A percentile compares a stretch with the other conserved stretches of the same genome.
These are phyloP conservation scores for Barypeithes pellucidus DNA, from an alignment of 2,888 invertebrate species.

Conservation along the genomic window DNA sequence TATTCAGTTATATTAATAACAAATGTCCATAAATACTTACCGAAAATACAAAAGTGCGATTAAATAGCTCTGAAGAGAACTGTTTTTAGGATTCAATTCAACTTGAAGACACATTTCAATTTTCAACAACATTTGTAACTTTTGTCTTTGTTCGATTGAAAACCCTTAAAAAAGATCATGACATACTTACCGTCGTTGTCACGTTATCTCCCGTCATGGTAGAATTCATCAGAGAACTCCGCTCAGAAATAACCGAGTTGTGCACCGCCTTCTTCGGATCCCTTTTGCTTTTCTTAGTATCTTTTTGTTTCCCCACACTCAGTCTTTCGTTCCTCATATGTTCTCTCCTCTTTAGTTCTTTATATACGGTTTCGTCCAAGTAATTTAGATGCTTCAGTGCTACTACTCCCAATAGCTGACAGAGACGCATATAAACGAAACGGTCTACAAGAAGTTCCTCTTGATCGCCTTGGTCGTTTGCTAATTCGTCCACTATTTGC, in stretches of 20 bases:
- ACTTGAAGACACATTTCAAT: no score
- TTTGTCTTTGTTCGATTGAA: no score
- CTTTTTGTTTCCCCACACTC: constrained; percentile 72
- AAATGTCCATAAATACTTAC: no score
- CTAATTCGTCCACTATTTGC: constrained; percentile 53
- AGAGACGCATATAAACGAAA: constrained; percentile 57
- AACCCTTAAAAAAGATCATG: no score
- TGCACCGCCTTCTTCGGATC: background rate
- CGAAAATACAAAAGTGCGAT: no score
- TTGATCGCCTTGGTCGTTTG: constrained; percentile 1
- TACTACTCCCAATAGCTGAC: constrained; percentile 80
- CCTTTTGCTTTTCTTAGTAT: constrained; percentile 52
- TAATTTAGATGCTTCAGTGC: constrained; percentile 86
- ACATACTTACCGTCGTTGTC: constrained; percentile 4
- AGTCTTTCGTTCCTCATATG: constrained; percentile 61
- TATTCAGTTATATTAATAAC: no score
- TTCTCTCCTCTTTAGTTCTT: constrained; percentile 83
- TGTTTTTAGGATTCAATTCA: no score
- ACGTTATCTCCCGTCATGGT: background rate
- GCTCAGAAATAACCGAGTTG: constrained; percentile 5
- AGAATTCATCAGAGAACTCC: background rate
- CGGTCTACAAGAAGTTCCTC: constrained; percentile 30
- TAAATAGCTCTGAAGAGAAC: no score
- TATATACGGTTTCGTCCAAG: constrained; percentile 87
- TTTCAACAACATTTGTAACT: no score